Evolutionary conservation across 2,797 vertebrate genomes (phyloP).

Genomic region (Brachyalestes nurse): DNA sequence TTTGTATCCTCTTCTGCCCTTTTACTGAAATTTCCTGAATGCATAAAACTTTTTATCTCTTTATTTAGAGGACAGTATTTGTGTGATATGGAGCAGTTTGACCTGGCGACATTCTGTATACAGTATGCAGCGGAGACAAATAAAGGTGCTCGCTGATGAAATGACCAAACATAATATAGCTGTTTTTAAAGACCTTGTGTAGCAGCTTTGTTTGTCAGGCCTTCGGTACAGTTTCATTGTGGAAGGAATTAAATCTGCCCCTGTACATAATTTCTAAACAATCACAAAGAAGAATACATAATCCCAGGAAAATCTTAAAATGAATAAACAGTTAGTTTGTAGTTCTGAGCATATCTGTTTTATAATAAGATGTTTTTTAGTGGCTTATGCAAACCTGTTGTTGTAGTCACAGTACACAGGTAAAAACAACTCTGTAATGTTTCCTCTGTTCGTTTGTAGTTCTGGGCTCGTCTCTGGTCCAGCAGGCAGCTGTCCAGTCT

Average conservation of each 20-base stretch:
- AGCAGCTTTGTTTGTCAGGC: not conserved
- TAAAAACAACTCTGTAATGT: not conserved
- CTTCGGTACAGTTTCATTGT: not conserved
- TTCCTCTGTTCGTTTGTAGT: slow-evolving; percentile 40
- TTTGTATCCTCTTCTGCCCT: not conserved
- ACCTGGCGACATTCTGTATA: slow-evolving; percentile 77
- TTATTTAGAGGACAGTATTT: slow-evolving; percentile 79
- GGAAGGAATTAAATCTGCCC: not conserved
- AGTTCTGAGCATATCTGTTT: not conserved
- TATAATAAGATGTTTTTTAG: not conserved
- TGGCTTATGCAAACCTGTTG: not conserved
- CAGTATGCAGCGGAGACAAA: slow-evolving; percentile 76
- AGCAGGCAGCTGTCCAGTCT: slow-evolving; percentile 76
- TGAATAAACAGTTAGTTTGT: not conserved
- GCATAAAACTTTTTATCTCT: slow-evolving; percentile 23
- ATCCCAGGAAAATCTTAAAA: not conserved
- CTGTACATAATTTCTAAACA: not conserved
- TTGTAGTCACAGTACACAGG: not conserved
- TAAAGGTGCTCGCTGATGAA: slow-evolving; percentile 66
- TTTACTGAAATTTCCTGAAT: not conserved
- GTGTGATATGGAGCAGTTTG: slow-evolving; percentile 73
- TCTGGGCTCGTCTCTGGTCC: slow-evolving; percentile 68
- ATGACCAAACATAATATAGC: not conserved
- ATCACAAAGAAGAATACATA: not conserved
- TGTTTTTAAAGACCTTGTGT: slow-evolving; percentile 1